These are phyloP conservation scores for Heteronetta atricapilla DNA, from an alignment of 2,113 vertebrate genomes.

Conservation along the genomic window DNA sequence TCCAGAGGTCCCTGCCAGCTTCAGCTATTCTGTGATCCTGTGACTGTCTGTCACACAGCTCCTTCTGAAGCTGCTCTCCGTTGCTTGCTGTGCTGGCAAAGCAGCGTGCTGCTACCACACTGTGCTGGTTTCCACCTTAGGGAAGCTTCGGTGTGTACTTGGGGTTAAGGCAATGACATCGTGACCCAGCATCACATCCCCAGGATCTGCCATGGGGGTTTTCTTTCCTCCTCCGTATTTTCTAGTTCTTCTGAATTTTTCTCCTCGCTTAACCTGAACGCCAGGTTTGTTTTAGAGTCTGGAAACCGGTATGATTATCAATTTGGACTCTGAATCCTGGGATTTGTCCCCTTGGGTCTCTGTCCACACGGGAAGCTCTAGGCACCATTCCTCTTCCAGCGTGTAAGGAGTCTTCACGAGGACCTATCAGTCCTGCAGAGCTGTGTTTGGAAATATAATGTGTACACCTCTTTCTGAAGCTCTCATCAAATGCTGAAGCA, in stretches of 20 bases:
- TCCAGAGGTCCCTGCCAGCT: too few relatives aligned
- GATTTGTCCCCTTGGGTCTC: neutral
- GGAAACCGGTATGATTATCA: neutral
- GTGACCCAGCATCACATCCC: neutral
- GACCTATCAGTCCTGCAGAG: neutral
- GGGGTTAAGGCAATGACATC: neutral
- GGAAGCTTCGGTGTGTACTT: fast-evolving
- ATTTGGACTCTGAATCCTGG: neutral
- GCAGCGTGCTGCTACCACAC: neutral
- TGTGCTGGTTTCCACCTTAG: neutral
- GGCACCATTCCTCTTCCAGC: neutral
- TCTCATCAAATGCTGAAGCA: neutral
- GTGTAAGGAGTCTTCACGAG: neutral
- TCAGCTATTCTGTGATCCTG: neutral
- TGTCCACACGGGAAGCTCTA: neutral
- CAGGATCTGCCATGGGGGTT: neutral
- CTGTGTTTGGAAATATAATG: neutral
- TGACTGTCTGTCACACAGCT: neutral
- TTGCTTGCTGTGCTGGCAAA: neutral
- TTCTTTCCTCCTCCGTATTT: neutral
- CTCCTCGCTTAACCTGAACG: neutral
- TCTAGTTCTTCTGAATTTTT: neutral
- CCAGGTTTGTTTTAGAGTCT: neutral
- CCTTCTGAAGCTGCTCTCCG: neutral
- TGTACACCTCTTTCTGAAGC: neutral